A percentile compares a stretch with the other conserved stretches of the same genome.
phyloP scores from a whole-genome alignment of 64 coral and sea anemone genomes.

The Pocillopora damicornis region DNA sequence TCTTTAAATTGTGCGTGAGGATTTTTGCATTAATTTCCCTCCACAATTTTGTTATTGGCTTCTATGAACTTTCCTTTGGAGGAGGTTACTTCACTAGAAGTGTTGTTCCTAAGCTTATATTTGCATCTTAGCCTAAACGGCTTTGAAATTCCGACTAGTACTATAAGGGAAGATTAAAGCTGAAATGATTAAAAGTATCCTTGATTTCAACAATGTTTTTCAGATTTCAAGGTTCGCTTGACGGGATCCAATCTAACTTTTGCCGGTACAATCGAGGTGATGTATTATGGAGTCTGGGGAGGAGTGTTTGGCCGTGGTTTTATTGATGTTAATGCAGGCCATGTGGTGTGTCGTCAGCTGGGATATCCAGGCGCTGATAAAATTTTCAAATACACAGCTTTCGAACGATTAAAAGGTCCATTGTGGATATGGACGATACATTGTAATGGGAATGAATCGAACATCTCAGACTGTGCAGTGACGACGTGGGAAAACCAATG shows the following conservation, averaged over 20 bases:
- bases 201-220: background rate
- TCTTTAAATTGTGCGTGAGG: too few species aligned
- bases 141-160: too few species aligned
- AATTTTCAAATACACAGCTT: background rate
- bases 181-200: too few species aligned
- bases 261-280: slow-evolving; percentile 17
- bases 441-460: slow-evolving; percentile 11
- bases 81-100: too few species aligned
- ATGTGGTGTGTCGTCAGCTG: slow-evolving; percentile 19
- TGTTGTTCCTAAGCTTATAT: too few species aligned
- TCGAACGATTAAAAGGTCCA: background rate
- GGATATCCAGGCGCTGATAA: slow-evolving; percentile 6
- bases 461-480: background rate
- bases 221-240: slow-evolving; percentile 24
- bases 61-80: too few species aligned
- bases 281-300: slow-evolving; percentile 21
- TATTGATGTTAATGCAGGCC: background rate
- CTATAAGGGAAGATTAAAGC: too few species aligned
- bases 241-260: background rate
- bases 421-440: background rate
- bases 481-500: background rate
- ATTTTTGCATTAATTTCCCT: too few species aligned
- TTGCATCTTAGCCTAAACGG: too few species aligned
- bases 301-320: background rate
- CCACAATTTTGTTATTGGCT: too few species aligned